Percentiles rank a stretch among this genome's conserved stretches.
These are phyloP conservation scores for Neodontobutis hainanensis DNA, from an alignment of 2,113 vertebrate genomes.

Conservation along the genomic window DNA sequence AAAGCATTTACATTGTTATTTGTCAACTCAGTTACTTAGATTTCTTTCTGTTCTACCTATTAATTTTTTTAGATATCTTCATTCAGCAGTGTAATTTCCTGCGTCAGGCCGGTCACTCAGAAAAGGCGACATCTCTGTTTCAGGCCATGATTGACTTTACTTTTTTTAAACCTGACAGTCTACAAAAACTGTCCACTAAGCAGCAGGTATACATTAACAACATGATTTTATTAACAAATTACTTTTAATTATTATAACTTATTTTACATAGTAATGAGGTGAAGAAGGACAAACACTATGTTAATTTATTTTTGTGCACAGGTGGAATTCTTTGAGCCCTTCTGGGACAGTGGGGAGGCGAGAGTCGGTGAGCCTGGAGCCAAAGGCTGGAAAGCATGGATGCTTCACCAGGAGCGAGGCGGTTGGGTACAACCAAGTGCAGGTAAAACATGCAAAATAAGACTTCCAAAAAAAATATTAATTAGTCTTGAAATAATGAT, in stretches of 20 bases:
- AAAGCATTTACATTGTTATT: neutral
- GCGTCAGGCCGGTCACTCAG: conserved; percentile 90
- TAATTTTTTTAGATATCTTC: conserved; percentile 80
- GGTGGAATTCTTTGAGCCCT: conserved; percentile 95
- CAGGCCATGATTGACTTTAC: conserved; percentile 95
- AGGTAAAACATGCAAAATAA: conserved; percentile 73
- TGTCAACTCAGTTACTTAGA: neutral
- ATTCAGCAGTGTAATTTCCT: conserved; percentile 93
- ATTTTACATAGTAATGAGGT: neutral
- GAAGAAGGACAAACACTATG: neutral
- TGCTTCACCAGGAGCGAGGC: conserved; percentile 95
- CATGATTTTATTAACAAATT: neutral
- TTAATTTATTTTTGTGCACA: conserved; percentile 44
- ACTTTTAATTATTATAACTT: too few species aligned
- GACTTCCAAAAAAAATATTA: neutral
- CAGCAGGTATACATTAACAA: conserved; percentile 83
- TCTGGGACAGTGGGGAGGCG: conserved; percentile 95
- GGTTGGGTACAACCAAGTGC: conserved; percentile 87
- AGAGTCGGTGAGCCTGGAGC: conserved; percentile 90
- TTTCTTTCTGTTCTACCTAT: neutral
- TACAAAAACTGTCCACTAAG: conserved; percentile 85
- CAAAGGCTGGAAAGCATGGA: conserved; percentile 94
- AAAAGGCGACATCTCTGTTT: conserved; percentile 90
- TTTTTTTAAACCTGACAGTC: conserved; percentile 92
- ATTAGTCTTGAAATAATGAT: neutral